phyloP scores from a whole-genome alignment of 2,113 vertebrate genomes.

The Sylvia atricapilla region DNA sequence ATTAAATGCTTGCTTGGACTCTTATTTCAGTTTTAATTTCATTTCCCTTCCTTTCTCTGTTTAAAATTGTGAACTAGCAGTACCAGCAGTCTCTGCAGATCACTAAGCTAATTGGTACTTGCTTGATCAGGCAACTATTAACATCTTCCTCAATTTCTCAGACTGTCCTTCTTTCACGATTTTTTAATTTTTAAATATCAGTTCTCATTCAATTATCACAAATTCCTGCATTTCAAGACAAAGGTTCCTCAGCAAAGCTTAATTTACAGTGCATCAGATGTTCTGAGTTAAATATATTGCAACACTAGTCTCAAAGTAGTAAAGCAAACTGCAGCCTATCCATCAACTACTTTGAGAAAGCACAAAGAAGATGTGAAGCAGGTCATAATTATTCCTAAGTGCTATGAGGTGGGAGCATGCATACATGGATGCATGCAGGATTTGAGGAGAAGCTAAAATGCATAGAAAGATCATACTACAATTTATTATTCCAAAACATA shows the following conservation, averaged over 20 bases:
- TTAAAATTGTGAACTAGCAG: background rate
- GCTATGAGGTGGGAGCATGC: background rate
- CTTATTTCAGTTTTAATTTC: background rate
- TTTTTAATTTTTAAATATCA: background rate
- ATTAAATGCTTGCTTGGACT: background rate
- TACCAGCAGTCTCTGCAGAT: background rate
- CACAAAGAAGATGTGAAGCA: background rate
- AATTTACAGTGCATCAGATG: background rate
- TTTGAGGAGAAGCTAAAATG: background rate
- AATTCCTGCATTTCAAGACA: background rate
- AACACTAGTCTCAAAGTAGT: background rate
- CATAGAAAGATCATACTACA: background rate
- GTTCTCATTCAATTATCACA: background rate
- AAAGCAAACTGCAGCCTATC: background rate
- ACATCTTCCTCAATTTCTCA: background rate
- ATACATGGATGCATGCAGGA: background rate
- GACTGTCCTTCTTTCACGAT: background rate
- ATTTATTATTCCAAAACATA: background rate
- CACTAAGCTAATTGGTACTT: background rate
- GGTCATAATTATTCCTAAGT: background rate
- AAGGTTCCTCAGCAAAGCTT: background rate
- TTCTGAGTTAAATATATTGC: background rate
- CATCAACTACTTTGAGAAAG: background rate
- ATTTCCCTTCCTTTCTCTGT: background rate
- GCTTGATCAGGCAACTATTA: background rate